Percentiles rank a stretch among this genome's conserved stretches.
These are phyloP conservation scores for Scarus forsteni DNA, from an alignment of 2,797 vertebrate species.

Conservation along the genomic window DNA sequence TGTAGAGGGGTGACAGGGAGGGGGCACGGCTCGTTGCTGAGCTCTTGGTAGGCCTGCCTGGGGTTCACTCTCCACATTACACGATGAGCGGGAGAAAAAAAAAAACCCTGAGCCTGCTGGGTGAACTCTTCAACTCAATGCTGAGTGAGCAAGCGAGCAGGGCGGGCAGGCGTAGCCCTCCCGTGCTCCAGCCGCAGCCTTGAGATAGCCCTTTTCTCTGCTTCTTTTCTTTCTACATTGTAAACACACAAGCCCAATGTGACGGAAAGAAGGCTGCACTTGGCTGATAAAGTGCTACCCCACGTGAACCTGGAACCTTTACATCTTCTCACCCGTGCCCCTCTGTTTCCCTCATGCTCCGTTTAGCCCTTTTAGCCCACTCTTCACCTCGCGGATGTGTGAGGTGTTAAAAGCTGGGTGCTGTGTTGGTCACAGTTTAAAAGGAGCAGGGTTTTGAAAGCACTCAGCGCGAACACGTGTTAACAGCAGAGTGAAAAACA, in stretches of 20 bases:
- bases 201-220: constrained; percentile 49
- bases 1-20: constrained; percentile 6
- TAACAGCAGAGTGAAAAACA: background rate
- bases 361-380: constrained; percentile 16
- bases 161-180: constrained; percentile 43
- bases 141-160: constrained; percentile 36
- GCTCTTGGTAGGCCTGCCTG: constrained; percentile 53
- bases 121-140: constrained; percentile 80
- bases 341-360: background rate
- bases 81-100: constrained; percentile 53
- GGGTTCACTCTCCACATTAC: constrained; percentile 57
- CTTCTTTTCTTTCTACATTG: constrained; percentile 6
- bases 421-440: constrained; percentile 41
- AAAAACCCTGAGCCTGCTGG: constrained; percentile 54
- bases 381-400: constrained; percentile 19
- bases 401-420: constrained; percentile 37
- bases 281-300: constrained; percentile 75
- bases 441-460: constrained; percentile 27
- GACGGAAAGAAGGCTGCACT: constrained; percentile 60
- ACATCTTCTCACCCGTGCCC: constrained; percentile 42
- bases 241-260: background rate
- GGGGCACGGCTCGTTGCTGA: constrained; percentile 39
- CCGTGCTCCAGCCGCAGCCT: constrained; percentile 59
- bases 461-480: background rate
- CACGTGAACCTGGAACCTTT: constrained; percentile 52